phyloP scores from a whole-genome alignment of 2,113 vertebrate genomes.

The Salvelinus sp. region DNA sequence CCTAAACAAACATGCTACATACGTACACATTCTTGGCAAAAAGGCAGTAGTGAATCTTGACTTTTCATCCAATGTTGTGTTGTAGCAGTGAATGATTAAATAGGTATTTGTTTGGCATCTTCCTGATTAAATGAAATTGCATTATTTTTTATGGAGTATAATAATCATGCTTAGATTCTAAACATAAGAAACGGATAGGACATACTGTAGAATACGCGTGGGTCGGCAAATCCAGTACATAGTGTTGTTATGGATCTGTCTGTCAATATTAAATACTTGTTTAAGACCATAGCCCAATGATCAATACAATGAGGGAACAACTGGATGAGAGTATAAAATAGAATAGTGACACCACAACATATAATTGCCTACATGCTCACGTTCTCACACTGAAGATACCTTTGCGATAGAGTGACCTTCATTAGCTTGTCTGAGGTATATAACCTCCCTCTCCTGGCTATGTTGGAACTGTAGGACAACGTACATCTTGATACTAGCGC shows the following conservation, averaged over 20 bases:
- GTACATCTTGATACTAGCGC: slow-evolving; percentile 73
- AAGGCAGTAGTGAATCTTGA: neutral
- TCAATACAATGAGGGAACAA: slow-evolving; percentile 21
- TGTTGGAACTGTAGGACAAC: slow-evolving; percentile 53
- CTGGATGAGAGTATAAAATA: slow-evolving; percentile 28
- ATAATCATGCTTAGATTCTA: neutral
- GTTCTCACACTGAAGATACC: slow-evolving; percentile 19
- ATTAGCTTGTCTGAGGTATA: slow-evolving; percentile 43
- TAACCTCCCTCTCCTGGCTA: slow-evolving; percentile 1
- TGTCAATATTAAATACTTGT: slow-evolving; percentile 21
- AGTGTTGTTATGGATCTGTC: slow-evolving; percentile 12
- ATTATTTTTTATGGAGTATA: neutral
- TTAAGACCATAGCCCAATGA: slow-evolving; percentile 24
- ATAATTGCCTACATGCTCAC: slow-evolving; percentile 1
- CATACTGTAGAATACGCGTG: neutral
- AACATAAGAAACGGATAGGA: neutral
- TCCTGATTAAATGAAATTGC: no score
- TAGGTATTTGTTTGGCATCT: no score
- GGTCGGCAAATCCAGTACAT: neutral
- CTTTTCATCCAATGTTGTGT: no score
- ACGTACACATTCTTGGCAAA: slow-evolving; percentile 6
- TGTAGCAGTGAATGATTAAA: no score
- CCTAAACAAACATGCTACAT: slow-evolving; percentile 53
- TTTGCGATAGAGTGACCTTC: slow-evolving; percentile 62
- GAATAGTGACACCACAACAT: slow-evolving; percentile 9